phyloP scores from a whole-genome alignment of 2,113 vertebrate species.

The Ophthalmolycus amberensis region DNA sequence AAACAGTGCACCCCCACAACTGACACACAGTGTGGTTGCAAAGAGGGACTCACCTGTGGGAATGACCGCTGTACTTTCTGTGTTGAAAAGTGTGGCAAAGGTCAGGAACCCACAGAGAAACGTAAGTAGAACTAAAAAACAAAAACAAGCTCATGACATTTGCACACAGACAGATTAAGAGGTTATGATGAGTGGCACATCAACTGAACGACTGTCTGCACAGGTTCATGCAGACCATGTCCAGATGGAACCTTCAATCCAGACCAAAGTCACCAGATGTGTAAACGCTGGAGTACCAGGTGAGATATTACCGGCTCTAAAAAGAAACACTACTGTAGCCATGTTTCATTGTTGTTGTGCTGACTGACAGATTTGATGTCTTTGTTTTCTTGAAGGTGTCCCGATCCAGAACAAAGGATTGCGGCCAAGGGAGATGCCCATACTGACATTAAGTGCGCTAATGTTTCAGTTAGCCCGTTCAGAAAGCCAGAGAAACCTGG shows the following conservation, averaged over 20 bases:
- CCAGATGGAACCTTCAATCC: conserved; percentile 78
- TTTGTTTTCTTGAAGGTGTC: conserved; percentile 66
- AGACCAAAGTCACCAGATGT: conserved; percentile 72
- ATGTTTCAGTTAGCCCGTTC: accelerated
- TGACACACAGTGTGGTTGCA: conserved; percentile 78
- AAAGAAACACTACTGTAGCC: background rate
- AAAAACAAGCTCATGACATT: background rate
- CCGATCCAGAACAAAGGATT: conserved; percentile 22
- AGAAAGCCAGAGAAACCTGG: accelerated
- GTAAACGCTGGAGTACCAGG: conserved; percentile 75
- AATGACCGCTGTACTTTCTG: conserved; percentile 64
- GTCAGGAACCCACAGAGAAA: conserved; percentile 60
- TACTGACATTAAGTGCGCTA: conserved; percentile 66
- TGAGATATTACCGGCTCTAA: conserved; percentile 33
- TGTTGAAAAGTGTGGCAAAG: conserved; percentile 59
- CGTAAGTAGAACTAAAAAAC: conserved; percentile 60
- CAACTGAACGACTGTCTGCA: background rate
- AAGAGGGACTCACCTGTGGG: conserved; percentile 67
- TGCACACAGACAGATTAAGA: background rate
- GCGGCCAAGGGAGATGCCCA: conserved; percentile 38
- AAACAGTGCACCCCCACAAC: conserved; percentile 50
- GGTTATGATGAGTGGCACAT: background rate
- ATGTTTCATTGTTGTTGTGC: background rate
- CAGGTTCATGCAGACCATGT: conserved; percentile 78
- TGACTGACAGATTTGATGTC: background rate